phyloP scores from a whole-genome alignment of 2,113 vertebrate species.

The Myiopsitta monachus region DNA sequence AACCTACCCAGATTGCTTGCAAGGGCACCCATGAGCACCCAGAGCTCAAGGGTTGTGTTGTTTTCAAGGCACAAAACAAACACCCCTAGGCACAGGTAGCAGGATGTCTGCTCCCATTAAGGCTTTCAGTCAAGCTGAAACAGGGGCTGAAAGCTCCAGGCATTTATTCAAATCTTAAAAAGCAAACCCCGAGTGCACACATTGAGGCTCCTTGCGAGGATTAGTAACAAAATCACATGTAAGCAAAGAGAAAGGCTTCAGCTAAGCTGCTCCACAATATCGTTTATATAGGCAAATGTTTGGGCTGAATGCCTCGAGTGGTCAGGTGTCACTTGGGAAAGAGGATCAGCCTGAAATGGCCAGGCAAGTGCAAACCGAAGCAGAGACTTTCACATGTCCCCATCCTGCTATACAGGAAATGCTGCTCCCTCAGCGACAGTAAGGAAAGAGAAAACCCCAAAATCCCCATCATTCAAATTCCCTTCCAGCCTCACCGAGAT shows the following conservation, averaged over 20 bases:
- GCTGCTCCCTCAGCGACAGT: accelerated
- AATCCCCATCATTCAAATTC: too few relatives aligned
- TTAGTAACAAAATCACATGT: not conserved
- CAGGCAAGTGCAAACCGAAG: not conserved
- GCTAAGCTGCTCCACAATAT: not conserved
- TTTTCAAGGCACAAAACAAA: constrained; percentile 52
- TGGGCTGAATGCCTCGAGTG: not conserved
- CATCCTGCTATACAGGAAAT: accelerated
- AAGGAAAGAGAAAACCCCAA: too few relatives aligned
- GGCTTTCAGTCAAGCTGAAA: constrained; percentile 17
- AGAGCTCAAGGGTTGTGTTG: not conserved
- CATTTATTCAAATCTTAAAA: constrained; percentile 39
- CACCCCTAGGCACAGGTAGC: constrained; percentile 33
- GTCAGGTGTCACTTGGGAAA: not conserved
- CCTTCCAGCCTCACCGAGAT: accelerated
- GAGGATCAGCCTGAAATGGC: not conserved
- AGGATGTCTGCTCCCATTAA: constrained; percentile 50
- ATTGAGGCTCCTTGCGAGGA: not conserved
- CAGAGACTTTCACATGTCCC: not conserved
- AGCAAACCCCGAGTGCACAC: not conserved
- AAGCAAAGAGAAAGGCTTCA: not conserved
- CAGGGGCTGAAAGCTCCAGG: constrained; percentile 31
- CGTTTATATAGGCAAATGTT: not conserved
- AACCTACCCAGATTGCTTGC: not conserved
- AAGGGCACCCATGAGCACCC: not conserved